Conservation (phyloP, 1,140 invertebrate genomes). For the Achroia grisella region DNA sequence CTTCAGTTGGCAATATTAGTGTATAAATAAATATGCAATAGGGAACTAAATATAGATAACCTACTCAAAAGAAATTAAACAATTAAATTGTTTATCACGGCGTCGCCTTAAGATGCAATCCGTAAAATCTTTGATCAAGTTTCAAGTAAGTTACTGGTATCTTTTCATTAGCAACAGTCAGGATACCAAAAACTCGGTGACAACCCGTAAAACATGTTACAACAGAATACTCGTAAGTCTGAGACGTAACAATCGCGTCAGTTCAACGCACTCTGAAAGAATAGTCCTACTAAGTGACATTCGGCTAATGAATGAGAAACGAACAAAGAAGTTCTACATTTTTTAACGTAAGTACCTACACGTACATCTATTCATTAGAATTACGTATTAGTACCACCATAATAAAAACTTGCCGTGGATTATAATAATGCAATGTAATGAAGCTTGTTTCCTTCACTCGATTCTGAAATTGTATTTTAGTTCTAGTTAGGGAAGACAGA, state of each 20-base stretch:
- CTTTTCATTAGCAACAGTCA: constrained; percentile 15
- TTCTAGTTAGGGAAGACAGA: too few relatives aligned
- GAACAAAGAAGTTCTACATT: constrained; percentile 42
- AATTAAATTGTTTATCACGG: too few relatives aligned
- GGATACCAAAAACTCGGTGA: constrained; percentile 30
- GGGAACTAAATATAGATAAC: neutral
- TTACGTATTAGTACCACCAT: constrained; percentile 1
- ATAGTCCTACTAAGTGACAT: constrained; percentile 50
- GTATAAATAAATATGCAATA: too few relatives aligned
- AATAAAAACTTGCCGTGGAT: too few relatives aligned
- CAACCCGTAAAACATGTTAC: constrained; percentile 52
- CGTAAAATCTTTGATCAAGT: neutral
- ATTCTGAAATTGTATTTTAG: too few relatives aligned
- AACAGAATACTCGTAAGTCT: constrained; percentile 27
- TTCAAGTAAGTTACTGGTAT: constrained; percentile 24
- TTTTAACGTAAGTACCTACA: constrained; percentile 20
- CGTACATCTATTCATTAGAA: constrained; percentile 23
- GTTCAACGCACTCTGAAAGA: constrained; percentile 61
- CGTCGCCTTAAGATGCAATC: too few relatives aligned
- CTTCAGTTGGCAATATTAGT: too few relatives aligned
- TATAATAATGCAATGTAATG: too few relatives aligned
- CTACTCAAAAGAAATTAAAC: neutral
- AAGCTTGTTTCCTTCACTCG: too few relatives aligned
- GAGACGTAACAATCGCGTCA: constrained; percentile 39
- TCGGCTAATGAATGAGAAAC: constrained; percentile 62